Evolutionary conservation across 1,140 invertebrate genomes (phyloP).

Genomic region (Drosophila nigromelanica): DNA sequence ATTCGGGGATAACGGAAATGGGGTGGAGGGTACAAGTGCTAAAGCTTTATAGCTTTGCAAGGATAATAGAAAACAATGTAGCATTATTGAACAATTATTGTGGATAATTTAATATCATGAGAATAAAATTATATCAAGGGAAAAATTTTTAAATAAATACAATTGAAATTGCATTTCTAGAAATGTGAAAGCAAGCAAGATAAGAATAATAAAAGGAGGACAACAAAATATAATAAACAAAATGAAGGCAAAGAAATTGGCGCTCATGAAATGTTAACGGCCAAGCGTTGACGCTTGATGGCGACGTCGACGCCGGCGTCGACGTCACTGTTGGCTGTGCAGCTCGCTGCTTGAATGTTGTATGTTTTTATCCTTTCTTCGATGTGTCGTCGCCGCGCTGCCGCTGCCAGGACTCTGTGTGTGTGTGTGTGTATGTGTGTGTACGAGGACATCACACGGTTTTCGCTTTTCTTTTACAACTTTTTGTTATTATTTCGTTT

Average conservation of each 20-base stretch:
- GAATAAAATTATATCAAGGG: background rate
- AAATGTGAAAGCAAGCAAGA: constrained; percentile 35
- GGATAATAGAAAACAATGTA: constrained; percentile 11
- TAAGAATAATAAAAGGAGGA: constrained; percentile 42
- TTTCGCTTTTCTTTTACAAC: constrained; percentile 81
- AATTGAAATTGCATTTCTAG: constrained; percentile 44
- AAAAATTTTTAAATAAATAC: constrained; percentile 25
- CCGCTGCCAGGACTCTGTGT: background rate
- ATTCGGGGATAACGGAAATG: background rate
- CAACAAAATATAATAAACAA: constrained; percentile 67
- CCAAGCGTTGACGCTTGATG: constrained; percentile 29
- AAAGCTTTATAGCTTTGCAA: background rate
- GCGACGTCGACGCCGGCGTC: constrained; percentile 24
- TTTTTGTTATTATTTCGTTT: constrained; percentile 82
- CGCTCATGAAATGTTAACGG: constrained; percentile 77
- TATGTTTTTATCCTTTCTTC: constrained; percentile 80
- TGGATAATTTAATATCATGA: background rate
- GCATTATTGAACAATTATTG: constrained; percentile 23
- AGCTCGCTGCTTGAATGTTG: constrained; percentile 31
- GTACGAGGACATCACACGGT: constrained; percentile 76
- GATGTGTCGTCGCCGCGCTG: constrained; percentile 66
- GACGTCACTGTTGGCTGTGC: constrained; percentile 31
- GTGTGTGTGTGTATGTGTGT: constrained; percentile 48
- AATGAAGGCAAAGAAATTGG: constrained; percentile 78
- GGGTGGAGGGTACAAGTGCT: background rate